These are phyloP conservation scores for Lordiphosa stackelbergi DNA, from an alignment of 1,140 invertebrate species.

Conservation along the genomic window DNA sequence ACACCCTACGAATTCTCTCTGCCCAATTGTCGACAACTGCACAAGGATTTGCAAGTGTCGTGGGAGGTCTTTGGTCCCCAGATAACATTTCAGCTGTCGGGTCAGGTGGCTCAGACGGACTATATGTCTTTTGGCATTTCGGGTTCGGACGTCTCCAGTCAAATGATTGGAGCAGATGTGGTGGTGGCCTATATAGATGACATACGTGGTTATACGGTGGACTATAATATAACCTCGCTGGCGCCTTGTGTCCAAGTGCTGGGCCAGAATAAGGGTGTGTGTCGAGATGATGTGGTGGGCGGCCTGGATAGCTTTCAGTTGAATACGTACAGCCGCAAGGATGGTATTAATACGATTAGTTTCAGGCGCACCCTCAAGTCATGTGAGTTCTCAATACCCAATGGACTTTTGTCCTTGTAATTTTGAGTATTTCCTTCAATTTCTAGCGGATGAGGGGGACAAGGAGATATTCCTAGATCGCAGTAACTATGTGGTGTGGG, in stretches of 20 bases:
- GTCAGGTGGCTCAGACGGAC: constrained; percentile 85
- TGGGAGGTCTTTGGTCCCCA: constrained; percentile 95
- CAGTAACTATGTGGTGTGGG: constrained; percentile 88
- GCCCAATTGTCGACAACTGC: constrained; percentile 91
- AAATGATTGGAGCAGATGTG: constrained; percentile 92
- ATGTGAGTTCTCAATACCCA: constrained; percentile 79
- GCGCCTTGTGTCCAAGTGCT: constrained; percentile 92
- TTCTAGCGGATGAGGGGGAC: constrained; percentile 85
- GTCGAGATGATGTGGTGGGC: constrained; percentile 87
- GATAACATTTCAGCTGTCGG: constrained; percentile 91
- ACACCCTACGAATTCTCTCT: constrained; percentile 80
- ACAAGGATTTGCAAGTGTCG: constrained; percentile 88
- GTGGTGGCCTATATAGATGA: constrained; percentile 87
- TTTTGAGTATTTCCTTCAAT: background rate
- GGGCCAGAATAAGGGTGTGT: constrained; percentile 90
- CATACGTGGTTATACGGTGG: constrained; percentile 84
- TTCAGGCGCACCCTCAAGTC: constrained; percentile 84
- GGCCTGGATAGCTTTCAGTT: constrained; percentile 88
- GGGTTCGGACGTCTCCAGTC: constrained; percentile 82
- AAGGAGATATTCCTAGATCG: constrained; percentile 84
- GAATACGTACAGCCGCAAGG: constrained; percentile 82
- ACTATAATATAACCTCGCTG: constrained; percentile 91
- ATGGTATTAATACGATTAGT: constrained; percentile 88
- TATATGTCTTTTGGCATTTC: constrained; percentile 94
- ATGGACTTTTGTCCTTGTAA: background rate